Percentiles rank a stretch among this genome's conserved stretches.
phyloP scores from a whole-genome alignment of 2,888 invertebrate species.

The Nowickia ferox region DNA sequence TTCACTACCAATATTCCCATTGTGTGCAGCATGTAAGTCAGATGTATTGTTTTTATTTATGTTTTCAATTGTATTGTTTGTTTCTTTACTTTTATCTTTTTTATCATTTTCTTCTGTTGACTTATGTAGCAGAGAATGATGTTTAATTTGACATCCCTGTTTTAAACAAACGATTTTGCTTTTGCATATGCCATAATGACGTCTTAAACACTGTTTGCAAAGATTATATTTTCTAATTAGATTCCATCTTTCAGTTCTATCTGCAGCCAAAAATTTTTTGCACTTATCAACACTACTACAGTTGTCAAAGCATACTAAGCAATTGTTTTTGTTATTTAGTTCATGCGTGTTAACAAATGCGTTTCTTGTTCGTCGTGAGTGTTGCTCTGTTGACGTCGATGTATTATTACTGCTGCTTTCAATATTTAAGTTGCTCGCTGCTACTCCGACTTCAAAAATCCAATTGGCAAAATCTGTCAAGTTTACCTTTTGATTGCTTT shows the following conservation, averaged over 20 bases:
- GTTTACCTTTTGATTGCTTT: constrained; percentile 15
- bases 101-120: not conserved
- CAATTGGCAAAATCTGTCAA: constrained; percentile 36
- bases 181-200: constrained; percentile 25
- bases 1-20: not conserved
- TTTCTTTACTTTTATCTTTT: not conserved
- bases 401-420: not conserved
- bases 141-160: constrained; percentile 49
- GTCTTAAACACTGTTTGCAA: constrained; percentile 22
- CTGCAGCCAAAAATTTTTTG: constrained; percentile 27
- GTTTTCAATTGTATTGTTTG: not conserved
- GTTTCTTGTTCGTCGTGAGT: constrained; percentile 18
- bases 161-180: constrained; percentile 24
- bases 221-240: constrained; percentile 26
- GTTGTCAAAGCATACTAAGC: constrained; percentile 9
- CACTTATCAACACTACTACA: constrained; percentile 34
- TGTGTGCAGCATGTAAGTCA: constrained; percentile 21
- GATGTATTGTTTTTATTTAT: constrained; percentile 22
- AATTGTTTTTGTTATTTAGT: not conserved
- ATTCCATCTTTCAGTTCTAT: constrained; percentile 48
- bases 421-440: constrained; percentile 36
- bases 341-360: constrained; percentile 27
- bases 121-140: constrained; percentile 48
- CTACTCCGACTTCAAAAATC: constrained; percentile 41
- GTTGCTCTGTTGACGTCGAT: constrained; percentile 15